These are phyloP conservation scores for Heteromurus nitidus DNA, from an alignment of 2,888 invertebrate species.

Conservation along the genomic window DNA sequence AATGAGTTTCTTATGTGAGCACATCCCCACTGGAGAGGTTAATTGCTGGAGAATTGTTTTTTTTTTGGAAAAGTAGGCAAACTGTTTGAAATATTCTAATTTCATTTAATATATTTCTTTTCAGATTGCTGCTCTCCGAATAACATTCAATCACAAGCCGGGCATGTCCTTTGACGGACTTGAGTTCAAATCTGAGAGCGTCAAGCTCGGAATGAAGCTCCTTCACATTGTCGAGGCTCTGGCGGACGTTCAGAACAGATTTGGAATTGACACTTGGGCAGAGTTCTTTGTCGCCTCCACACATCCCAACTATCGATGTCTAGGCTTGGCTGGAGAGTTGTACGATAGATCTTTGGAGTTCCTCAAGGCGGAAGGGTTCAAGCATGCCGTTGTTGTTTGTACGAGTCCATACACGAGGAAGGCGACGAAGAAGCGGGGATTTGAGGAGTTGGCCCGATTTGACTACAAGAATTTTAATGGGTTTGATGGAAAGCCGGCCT, in stretches of 20 bases:
- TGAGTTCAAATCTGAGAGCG: background rate
- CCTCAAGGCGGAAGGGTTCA: slow-evolving; percentile 60
- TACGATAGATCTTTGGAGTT: slow-evolving; percentile 57
- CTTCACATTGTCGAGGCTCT: background rate
- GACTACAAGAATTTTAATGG: slow-evolving; percentile 52
- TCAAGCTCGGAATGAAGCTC: background rate
- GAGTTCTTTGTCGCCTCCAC: background rate
- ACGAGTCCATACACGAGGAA: slow-evolving; percentile 58
- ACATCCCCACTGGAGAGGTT: background rate
- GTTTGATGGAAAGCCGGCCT: slow-evolving; percentile 61
- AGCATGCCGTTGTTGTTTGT: slow-evolving; percentile 60
- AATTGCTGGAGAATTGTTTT: too few relatives aligned
- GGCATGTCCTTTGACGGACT: background rate
- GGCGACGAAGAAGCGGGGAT: slow-evolving; percentile 53
- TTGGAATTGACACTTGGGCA: background rate
- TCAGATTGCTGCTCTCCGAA: background rate
- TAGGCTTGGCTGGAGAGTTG: slow-evolving; percentile 60
- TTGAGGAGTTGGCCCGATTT: slow-evolving; percentile 48
- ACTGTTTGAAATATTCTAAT: background rate
- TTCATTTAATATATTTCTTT: background rate
- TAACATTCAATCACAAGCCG: background rate
- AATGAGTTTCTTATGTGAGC: background rate
- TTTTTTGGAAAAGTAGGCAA: background rate
- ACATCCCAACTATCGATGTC: background rate
- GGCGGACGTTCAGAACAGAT: background rate